Conservation (phyloP, 2,113 vertebrate genomes). For the Stigmatopora argus region DNA sequence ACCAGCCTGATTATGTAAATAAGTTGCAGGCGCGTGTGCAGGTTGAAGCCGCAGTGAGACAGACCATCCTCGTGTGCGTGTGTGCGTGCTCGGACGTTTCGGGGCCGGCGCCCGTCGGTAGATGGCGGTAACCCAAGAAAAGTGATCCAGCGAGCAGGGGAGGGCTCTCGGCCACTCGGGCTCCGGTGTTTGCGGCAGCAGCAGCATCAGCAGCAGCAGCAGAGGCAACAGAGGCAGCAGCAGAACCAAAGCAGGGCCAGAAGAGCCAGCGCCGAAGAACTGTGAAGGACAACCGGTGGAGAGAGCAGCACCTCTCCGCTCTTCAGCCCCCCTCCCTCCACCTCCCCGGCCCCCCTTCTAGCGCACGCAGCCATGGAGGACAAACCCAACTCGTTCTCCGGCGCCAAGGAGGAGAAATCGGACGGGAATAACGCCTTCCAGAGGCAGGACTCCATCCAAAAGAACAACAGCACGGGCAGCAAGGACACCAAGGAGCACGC, state of each 20-base stretch:
- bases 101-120: constrained; percentile 65
- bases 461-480: constrained; percentile 72
- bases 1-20: constrained; percentile 66
- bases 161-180: constrained; percentile 59
- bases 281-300: constrained; percentile 70
- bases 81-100: constrained; percentile 14
- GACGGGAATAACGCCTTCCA: constrained; percentile 77
- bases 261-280: constrained; percentile 37
- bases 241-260: constrained; percentile 29
- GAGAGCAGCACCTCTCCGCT: constrained; percentile 56
- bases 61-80: constrained; percentile 22
- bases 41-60: constrained; percentile 41
- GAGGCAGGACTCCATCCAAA: constrained; percentile 75
- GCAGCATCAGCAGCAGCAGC: constrained; percentile 37
- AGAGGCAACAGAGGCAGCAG: constrained; percentile 51
- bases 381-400: constrained; percentile 83
- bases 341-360: constrained; percentile 56
- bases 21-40: constrained; percentile 56
- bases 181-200: constrained; percentile 73
- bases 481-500: constrained; percentile 84
- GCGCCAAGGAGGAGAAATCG: constrained; percentile 83
- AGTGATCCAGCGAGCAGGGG: constrained; percentile 57
- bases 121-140: constrained; percentile 77
- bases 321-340: constrained; percentile 58
- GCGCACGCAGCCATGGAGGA: constrained; percentile 77